Evolutionary conservation across 2,888 invertebrate genomes (phyloP).

Genomic region (Diachrysia chrysitis): DNA sequence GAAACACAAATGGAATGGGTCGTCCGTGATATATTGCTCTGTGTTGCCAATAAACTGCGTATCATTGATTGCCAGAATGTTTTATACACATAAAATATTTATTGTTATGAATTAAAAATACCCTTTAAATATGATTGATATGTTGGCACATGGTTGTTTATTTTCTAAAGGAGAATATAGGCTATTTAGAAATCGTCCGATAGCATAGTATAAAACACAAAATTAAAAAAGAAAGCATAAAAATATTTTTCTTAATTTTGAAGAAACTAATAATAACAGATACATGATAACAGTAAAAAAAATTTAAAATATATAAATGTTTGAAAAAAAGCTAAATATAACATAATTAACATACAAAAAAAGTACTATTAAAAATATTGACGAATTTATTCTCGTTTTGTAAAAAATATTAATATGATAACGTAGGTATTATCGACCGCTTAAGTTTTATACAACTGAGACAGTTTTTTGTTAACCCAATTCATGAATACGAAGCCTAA

Average conservation of each 20-base stretch:
- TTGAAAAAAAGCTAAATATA: too few species aligned
- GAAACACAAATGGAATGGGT: slow-evolving; percentile 57
- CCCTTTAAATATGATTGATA: slow-evolving; percentile 27
- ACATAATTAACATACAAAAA: too few species aligned
- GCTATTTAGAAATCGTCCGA: too few species aligned
- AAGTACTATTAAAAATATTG: too few species aligned
- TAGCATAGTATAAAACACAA: too few species aligned
- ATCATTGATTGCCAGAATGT: slow-evolving; percentile 57
- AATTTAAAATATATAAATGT: too few species aligned
- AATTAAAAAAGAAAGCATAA: too few species aligned
- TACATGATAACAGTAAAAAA: too few species aligned
- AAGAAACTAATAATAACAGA: too few species aligned
- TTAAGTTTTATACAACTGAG: slow-evolving; percentile 19
- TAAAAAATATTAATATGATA: slow-evolving; percentile 13
- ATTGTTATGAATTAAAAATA: slow-evolving; percentile 31
- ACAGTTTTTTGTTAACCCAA: slow-evolving; percentile 22
- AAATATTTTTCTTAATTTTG: too few species aligned
- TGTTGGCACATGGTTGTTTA: background rate
- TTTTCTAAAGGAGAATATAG: background rate
- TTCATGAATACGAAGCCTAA: slow-evolving; percentile 30
- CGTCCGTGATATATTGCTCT: slow-evolving; percentile 57
- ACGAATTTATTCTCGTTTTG: too few species aligned
- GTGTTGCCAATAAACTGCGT: slow-evolving; percentile 54
- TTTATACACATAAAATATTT: slow-evolving; percentile 42
- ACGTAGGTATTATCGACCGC: slow-evolving; percentile 13